These are phyloP conservation scores for Hydractinia echinata DNA, from an alignment of 30 jellyfish, hydroid and myxozoan species.

Conservation along the genomic window DNA sequence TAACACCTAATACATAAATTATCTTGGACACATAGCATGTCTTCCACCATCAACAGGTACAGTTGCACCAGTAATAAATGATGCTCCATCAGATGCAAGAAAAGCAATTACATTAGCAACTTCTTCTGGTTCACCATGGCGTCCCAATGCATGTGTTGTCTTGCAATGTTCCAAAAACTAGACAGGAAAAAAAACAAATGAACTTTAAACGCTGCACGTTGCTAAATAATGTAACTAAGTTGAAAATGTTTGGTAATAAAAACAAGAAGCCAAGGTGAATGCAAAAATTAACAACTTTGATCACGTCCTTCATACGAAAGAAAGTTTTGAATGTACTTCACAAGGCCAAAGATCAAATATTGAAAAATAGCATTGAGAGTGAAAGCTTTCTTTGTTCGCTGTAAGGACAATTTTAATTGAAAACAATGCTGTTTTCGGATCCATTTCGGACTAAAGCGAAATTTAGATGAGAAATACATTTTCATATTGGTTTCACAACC, in stretches of 20 bases:
- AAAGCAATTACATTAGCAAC: conserved; percentile 83
- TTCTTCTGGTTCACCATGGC: conserved; percentile 77
- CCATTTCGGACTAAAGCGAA: no score
- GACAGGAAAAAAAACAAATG: neutral
- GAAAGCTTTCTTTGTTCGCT: no score
- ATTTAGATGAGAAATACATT: no score
- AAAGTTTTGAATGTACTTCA: no score
- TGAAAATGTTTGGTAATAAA: neutral
- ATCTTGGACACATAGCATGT: conserved; percentile 97
- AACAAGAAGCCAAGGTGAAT: neutral
- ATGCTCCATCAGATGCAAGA: conserved; percentile 91
- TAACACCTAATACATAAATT: neutral
- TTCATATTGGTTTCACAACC: no score
- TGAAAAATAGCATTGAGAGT: no score
- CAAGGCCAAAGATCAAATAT: no score
- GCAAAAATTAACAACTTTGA: neutral
- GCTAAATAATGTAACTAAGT: neutral
- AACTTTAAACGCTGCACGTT: neutral
- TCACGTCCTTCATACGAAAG: no score
- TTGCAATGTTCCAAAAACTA: conserved; percentile 71
- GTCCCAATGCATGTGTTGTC: conserved; percentile 91
- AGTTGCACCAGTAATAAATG: conserved; percentile 88
- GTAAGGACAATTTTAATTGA: no score
- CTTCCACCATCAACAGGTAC: conserved; percentile 95
- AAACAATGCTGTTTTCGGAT: no score